phyloP scores from a whole-genome alignment of 2,888 invertebrate species.

The Lumbricus terrestris region DNA sequence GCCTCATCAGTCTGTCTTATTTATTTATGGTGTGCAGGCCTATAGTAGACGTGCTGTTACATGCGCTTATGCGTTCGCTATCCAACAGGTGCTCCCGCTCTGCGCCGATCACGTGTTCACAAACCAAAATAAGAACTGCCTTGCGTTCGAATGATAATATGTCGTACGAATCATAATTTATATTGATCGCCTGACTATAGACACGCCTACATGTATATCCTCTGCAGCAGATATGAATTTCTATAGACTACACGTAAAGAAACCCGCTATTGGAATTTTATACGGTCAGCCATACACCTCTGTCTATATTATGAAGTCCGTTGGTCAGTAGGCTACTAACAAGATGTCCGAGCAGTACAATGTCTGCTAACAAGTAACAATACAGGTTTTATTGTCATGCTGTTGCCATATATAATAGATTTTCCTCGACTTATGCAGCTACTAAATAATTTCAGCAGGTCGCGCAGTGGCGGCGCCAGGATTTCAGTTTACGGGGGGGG shows the following conservation, averaged over 20 bases:
- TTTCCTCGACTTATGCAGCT: too few species aligned
- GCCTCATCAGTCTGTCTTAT: not conserved
- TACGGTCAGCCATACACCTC: not conserved
- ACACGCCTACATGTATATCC: not conserved
- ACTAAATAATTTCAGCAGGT: too few species aligned
- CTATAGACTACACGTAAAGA: not conserved
- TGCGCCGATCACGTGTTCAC: not conserved
- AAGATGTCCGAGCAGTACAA: too few species aligned
- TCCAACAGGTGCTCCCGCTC: not conserved
- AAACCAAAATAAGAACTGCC: not conserved
- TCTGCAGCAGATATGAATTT: not conserved
- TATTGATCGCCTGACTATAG: not conserved
- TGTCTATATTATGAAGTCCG: not conserved
- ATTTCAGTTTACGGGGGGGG: too few species aligned
- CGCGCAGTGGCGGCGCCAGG: too few species aligned
- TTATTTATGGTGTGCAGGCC: not conserved
- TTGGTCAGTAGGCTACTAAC: not conserved
- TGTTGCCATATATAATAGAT: too few species aligned
- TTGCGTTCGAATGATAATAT: not conserved
- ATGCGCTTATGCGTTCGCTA: not conserved
- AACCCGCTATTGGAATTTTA: not conserved
- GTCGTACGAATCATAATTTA: not conserved
- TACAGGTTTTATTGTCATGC: too few species aligned
- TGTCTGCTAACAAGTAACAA: too few species aligned
- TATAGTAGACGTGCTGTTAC: not conserved